Conservation (phyloP, 2,797 vertebrate genomes). For the Novumbra hubbsi region DNA sequence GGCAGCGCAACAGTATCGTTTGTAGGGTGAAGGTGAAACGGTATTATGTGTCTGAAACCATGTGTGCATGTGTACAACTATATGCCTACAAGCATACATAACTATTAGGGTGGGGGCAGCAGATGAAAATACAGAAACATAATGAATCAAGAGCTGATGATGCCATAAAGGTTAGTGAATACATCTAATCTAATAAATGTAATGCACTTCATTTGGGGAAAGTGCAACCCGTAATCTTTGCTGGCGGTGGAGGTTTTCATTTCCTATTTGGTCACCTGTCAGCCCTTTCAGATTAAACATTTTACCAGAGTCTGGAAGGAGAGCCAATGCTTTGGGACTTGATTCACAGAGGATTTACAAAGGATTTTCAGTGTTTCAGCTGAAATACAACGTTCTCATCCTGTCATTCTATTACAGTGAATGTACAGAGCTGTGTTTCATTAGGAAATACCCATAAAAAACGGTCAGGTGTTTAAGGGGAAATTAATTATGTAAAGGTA, state of each 20-base stretch:
- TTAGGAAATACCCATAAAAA: background rate
- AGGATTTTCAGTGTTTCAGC: background rate
- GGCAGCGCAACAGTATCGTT: background rate
- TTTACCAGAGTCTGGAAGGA: background rate
- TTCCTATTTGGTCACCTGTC: slow-evolving; percentile 18
- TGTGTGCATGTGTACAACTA: background rate
- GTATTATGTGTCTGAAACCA: background rate
- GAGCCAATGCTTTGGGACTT: slow-evolving; percentile 17
- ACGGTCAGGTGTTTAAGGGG: too few relatives aligned
- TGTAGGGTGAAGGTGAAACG: background rate
- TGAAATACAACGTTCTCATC: background rate
- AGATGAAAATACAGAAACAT: slow-evolving; percentile 10
- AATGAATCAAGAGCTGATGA: slow-evolving; percentile 3
- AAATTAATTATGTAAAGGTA: too few relatives aligned
- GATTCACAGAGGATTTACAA: slow-evolving; percentile 35
- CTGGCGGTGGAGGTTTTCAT: background rate
- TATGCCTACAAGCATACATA: background rate
- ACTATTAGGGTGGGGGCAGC: background rate
- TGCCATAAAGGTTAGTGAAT: background rate
- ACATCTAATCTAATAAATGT: slow-evolving; percentile 9
- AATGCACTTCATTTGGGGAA: slow-evolving; percentile 10
- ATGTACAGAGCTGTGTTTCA: background rate
- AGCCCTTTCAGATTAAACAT: slow-evolving; percentile 38
- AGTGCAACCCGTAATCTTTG: background rate
- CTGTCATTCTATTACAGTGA: background rate